phyloP scores from a whole-genome alignment of 2,113 vertebrate genomes.

The Condylura cristata region DNA sequence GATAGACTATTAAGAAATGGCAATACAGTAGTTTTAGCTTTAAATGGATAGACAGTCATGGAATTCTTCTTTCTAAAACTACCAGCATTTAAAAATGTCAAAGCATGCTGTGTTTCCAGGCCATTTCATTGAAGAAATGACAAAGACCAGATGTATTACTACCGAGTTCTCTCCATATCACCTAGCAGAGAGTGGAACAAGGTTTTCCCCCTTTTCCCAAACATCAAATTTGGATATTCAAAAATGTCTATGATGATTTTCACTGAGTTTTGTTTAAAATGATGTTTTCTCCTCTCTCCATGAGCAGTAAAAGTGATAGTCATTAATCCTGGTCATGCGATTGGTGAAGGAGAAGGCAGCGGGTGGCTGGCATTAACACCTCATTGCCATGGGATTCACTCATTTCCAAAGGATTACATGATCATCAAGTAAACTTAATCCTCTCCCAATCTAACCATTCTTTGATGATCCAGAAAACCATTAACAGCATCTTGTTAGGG shows the following conservation, averaged over 20 bases:
- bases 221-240: constrained; percentile 1
- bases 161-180: neutral
- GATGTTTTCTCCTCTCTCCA: neutral
- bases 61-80: neutral
- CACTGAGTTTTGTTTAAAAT: neutral
- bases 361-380: neutral
- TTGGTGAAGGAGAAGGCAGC: neutral
- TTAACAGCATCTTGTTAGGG: neutral
- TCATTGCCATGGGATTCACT: neutral
- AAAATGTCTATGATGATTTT: neutral
- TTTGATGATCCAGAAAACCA: neutral
- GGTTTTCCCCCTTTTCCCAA: neutral
- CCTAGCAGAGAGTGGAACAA: neutral
- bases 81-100: neutral
- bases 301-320: neutral
- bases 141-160: neutral
- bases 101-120: neutral
- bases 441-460: neutral
- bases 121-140: neutral
- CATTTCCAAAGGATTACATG: neutral
- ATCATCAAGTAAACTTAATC: neutral
- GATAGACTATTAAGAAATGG: constrained; percentile 11
- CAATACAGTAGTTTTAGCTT: neutral
- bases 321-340: neutral
- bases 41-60: neutral